Base-by-base conservation (phyloP, 2,113 vertebrate species). In the Miniopterus natalensis region DNA sequence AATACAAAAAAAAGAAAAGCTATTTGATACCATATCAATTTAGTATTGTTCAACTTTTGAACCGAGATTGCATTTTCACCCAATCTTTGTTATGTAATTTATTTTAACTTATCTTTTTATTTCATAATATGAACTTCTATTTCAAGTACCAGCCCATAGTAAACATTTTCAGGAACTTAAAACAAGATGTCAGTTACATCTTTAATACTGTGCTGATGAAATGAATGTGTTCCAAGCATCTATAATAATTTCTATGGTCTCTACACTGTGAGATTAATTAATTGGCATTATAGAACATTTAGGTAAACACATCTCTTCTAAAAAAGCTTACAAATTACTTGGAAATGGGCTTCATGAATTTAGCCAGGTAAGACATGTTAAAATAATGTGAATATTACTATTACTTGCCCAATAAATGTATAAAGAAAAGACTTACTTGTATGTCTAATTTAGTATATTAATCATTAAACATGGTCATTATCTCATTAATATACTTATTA, bases 11-110 rank as follows among this genome's bases (percentile, higher is more conserved):
- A 53, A 47, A 15, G 70, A 78, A 36, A 61, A 10, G 4, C 6
- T 84, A 15, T 68, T 65, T 87, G 55, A 6, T 47, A 70, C 29
- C 25, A 4, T 87, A 17, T 73, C 84, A 89, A 88, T 96, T 95
- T 96, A 96, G 96, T 89, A 90, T 74, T 65, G 71, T 75, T 98
- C 96, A 98, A 96, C 51, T 96, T 97, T 97, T 96, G 90, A 85
- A 94, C 47, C 90, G 94, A 97, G 83, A 68, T 75, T 79, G 73
- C 71, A 92, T 95, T 98, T 98, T 97, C 79, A 96, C 65, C 1
- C 51, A 88, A 84, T 23, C 18, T 14, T 92, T 96, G 13, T 94
- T 97, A 42, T 75, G 47, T 85, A 95, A 98, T 96, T 53, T 85
- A 98, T 85, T 92, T 70, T 97, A 83, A n/a, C 53, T 80, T 47